Evolutionary conservation across 2,888 invertebrate genomes (phyloP), one percentile per base, ranked within the genome.

Genomic region (Synergus itoensis): DNA sequence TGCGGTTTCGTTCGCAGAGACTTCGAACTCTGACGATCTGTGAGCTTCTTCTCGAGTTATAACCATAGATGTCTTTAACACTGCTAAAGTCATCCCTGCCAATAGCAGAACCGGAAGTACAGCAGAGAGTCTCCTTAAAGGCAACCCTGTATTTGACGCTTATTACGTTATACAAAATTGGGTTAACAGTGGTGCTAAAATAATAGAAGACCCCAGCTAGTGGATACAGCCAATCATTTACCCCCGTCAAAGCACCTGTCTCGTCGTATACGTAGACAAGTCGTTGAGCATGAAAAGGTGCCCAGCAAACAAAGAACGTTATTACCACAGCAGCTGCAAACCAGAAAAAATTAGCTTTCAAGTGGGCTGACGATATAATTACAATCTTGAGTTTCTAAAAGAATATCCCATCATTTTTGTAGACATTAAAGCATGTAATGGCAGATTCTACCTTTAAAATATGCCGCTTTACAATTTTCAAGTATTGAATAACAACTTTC

Each of bases 231-330:
- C 96, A 96, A 88, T 96, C 96, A 91, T 97, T 97, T 87, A 96
- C 93, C 82, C 93, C 93, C 79, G 94, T 93, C 90, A 94, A 94
- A 89, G 95, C 93, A 0, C 92, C 91, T 21, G 94, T 92, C 83
- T 94, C 93, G 43, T 95, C 96, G 91, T 97, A 96, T 86, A 97
- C 94, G 90, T 96, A 97, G 92, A 98, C 95, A 77, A 99, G 93
- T 8, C 99, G 94, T 92, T 99, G 99, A 82, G 97, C 95, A 93
- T 99, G 99, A 93, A 98, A 99, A 40, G 99, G 99, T 0, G 98
- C 97, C 98, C 99, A 99, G 92, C 98, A 98, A 12, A 98, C 93
- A 93, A 98, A 98, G 93, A 99, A 99, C 45, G 97, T 96, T 8
- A 98, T 94, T 77, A 99, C 99, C 40, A 99, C 98, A 4, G 97